Percentiles rank a stretch among this genome's conserved stretches.
Evolutionary conservation across 2,888 invertebrate genomes (phyloP).

Genomic region (Chrysotoxum bicinctum): DNA sequence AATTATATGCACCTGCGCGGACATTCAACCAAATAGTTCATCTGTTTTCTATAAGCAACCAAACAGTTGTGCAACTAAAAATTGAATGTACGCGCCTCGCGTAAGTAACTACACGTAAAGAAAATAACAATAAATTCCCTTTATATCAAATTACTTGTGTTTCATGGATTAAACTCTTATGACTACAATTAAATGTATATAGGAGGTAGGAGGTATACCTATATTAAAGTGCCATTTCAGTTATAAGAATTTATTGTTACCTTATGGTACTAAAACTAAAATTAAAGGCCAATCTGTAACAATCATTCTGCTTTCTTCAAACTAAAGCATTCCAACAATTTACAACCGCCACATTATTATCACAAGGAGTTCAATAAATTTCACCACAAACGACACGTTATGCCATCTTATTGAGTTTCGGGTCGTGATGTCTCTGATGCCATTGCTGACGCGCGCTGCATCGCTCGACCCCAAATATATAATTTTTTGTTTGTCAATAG

Average conservation of each 20-base stretch:
- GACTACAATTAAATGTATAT: too few relatives aligned
- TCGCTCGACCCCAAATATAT: constrained; percentile 53
- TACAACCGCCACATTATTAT: constrained; percentile 70
- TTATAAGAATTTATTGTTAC: constrained; percentile 53
- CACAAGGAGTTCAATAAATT: constrained; percentile 69
- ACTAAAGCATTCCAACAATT: constrained; percentile 56
- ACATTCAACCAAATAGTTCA: too few relatives aligned
- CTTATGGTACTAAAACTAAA: constrained; percentile 39
- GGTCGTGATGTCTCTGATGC: constrained; percentile 39
- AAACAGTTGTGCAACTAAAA: too few relatives aligned
- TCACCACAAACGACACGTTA: constrained; percentile 72
- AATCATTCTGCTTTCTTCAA: constrained; percentile 50
- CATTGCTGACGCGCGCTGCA: background rate
- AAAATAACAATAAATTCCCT: too few relatives aligned
- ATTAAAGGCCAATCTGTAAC: constrained; percentile 41
- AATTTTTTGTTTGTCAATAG: constrained; percentile 1
- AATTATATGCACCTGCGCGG: too few relatives aligned
- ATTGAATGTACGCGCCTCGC: too few relatives aligned
- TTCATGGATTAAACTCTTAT: too few relatives aligned
- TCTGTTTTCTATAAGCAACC: too few relatives aligned
- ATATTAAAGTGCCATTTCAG: constrained; percentile 2
- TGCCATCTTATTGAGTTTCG: constrained; percentile 70
- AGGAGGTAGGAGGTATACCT: too few relatives aligned
- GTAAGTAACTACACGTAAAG: too few relatives aligned
- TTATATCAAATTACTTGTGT: too few relatives aligned